Evolutionary conservation across 2,888 invertebrate genomes (phyloP), one percentile per base, ranked within the genome.

Genomic region (Noctuana brunneofusca): DNA sequence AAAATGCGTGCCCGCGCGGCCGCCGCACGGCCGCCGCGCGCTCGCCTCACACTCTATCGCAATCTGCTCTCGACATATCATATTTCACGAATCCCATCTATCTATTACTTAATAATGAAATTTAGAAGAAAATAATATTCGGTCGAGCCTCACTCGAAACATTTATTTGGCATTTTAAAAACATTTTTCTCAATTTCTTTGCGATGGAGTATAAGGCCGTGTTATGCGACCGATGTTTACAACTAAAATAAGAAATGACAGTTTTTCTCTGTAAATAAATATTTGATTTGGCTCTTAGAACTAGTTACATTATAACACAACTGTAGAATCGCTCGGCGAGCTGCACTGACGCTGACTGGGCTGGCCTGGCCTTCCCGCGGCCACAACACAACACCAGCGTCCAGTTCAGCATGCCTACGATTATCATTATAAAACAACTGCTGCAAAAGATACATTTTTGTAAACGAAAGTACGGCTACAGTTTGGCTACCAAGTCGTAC

Each of bases 261-360:
- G 56, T 56, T 43, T 43, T 18, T 56, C 18, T 43, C 55, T 43
- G 43, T 57, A 46, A 57, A 57, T 57, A 57, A 48, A 57, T 48
- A 57, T 48, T 46, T 57, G 46, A 57, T 57, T 57, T 57, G 30
- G 56, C 56, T 57, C 56, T 57, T 57, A 57, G n/a, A 57, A 32
- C 46, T 56, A 57, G 56, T 57, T 57, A 57, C 56, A 48, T 32
- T 41, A 24, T 27, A 46, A 46, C 56, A 46, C 46, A 56, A 56
- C 56, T 56, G 16, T 56, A 30, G 32, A 27, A 18, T 56, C 8
- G 55, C 24, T 46, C 56, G 20, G 18, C 27, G 56, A 56, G 55
- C 41, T 43, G n/a, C 2, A 53, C 20, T n/a, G 38, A 38, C 55
- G 55, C 18, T 18, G 11, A 18, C 41, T 38, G n/a, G 16, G 24